phyloP scores from a whole-genome alignment of 2,888 invertebrate species.

The Panopea generosa region DNA sequence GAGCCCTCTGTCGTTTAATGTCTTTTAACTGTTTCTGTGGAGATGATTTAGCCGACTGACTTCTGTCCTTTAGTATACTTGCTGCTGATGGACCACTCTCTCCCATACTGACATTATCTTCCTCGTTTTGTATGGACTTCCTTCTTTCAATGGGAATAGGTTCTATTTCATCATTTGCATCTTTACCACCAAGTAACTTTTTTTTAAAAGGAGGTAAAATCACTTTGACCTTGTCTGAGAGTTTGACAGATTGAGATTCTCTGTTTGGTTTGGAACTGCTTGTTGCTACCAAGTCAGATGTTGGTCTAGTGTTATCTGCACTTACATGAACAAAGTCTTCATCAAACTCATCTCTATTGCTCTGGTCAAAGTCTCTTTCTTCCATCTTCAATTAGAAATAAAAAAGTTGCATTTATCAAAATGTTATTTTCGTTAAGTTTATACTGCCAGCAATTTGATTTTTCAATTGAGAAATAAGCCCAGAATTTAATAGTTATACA shows the following conservation, averaged over 20 bases:
- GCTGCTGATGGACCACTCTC: conserved; percentile 5
- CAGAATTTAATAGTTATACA: too few relatives aligned
- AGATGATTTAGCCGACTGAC: conserved; percentile 62
- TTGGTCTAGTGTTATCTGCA: not conserved
- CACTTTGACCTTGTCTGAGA: conserved; percentile 4
- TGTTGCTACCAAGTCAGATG: not conserved
- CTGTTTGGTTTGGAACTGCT: too few relatives aligned
- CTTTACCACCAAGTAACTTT: conserved; percentile 32
- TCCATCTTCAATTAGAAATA: not conserved
- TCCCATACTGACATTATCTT: not conserved
- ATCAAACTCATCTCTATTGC: conserved; percentile 10
- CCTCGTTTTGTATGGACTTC: conserved; percentile 6
- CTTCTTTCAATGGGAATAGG: not conserved
- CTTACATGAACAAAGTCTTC: conserved; percentile 7
- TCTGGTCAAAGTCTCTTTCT: not conserved
- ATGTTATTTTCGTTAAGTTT: too few relatives aligned
- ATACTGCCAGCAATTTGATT: too few relatives aligned
- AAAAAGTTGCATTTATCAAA: not conserved
- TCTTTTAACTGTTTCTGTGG: conserved; percentile 56
- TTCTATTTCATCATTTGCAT: conserved; percentile 10
- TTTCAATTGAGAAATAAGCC: too few relatives aligned
- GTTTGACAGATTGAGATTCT: conserved; percentile 4
- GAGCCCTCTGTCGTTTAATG: conserved; percentile 53
- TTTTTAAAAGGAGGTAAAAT: conserved; percentile 36
- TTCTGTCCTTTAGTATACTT: conserved; percentile 23